phyloP scores from a whole-genome alignment of 2,113 vertebrate genomes.

The Spea multiplicata region DNA sequence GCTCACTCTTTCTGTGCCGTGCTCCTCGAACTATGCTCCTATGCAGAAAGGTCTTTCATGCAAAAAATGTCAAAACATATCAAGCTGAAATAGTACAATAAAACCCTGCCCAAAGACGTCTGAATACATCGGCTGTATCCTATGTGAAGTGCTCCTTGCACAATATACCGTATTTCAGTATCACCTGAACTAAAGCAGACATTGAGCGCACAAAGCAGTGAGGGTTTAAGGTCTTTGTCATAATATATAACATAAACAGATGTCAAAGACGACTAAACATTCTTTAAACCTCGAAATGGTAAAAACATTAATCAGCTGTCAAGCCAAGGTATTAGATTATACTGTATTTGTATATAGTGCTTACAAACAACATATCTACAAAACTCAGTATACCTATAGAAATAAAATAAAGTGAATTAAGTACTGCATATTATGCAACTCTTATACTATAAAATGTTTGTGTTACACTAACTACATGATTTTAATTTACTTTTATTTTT shows the following conservation, averaged over 20 bases:
- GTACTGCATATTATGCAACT: no score
- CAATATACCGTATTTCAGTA: constrained; percentile 14
- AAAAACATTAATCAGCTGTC: no score
- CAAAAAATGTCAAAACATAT: constrained; percentile 12
- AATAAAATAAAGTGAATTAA: no score
- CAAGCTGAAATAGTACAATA: constrained; percentile 12
- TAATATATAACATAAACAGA: constrained; percentile 29
- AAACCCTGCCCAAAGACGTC: constrained; percentile 9
- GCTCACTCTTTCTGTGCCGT: background rate
- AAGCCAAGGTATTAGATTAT: no score
- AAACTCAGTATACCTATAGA: no score
- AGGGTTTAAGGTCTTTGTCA: constrained; percentile 32
- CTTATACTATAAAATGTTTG: no score
- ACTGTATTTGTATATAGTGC: no score
- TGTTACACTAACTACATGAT: no score
- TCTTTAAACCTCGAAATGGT: no score
- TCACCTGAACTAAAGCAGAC: constrained; percentile 28
- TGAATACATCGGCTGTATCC: background rate
- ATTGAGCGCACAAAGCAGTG: constrained; percentile 8
- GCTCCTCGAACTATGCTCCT: background rate
- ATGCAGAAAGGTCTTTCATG: constrained; percentile 11
- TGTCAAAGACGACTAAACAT: constrained; percentile 18
- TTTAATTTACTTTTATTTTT: no score
- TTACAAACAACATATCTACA: no score
- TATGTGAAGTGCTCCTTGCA: constrained; percentile 10